Percentiles rank a stretch among this genome's conserved stretches.
phyloP scores from a whole-genome alignment of 2,888 invertebrate genomes.

The Spialia ferax region DNA sequence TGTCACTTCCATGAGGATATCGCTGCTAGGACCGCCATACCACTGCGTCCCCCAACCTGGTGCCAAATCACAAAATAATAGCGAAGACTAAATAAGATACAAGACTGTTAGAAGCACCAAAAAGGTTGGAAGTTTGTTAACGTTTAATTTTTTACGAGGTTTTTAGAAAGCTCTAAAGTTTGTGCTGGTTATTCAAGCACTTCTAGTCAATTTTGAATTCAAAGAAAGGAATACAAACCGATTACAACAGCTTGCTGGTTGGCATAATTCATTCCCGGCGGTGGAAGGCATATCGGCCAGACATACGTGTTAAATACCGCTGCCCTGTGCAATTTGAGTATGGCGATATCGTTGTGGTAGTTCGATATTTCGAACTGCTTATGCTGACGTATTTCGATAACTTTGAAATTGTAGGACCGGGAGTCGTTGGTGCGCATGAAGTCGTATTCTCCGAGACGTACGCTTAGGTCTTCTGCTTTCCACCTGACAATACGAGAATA shows the following conservation, averaged over 20 bases:
- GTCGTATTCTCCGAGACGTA: slow-evolving; percentile 94
- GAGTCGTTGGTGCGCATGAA: slow-evolving; percentile 89
- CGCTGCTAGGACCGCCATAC: slow-evolving; percentile 90
- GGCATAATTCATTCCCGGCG: slow-evolving; percentile 86
- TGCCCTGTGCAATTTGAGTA: slow-evolving; percentile 89
- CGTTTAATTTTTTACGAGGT: too few relatives aligned
- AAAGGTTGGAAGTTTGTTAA: too few relatives aligned
- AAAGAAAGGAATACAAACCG: slow-evolving; percentile 74
- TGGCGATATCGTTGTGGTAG: slow-evolving; percentile 92
- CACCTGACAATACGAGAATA: slow-evolving; percentile 67
- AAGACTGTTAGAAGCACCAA: too few relatives aligned
- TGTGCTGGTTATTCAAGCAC: background rate
- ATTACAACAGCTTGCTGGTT: slow-evolving; percentile 89
- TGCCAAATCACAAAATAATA: too few relatives aligned
- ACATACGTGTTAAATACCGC: slow-evolving; percentile 92
- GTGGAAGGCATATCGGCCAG: slow-evolving; percentile 95
- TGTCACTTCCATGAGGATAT: slow-evolving; percentile 91
- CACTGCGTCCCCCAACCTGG: slow-evolving; percentile 92
- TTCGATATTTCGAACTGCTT: slow-evolving; percentile 88
- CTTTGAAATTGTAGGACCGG: slow-evolving; percentile 89
- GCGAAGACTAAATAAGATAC: too few relatives aligned
- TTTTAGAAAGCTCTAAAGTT: too few relatives aligned
- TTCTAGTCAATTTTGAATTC: background rate
- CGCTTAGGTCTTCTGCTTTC: slow-evolving; percentile 87
- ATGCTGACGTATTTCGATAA: slow-evolving; percentile 89